Conservation (phyloP, 1,140 invertebrate genomes). For the Atopsyche davidsoni region DNA sequence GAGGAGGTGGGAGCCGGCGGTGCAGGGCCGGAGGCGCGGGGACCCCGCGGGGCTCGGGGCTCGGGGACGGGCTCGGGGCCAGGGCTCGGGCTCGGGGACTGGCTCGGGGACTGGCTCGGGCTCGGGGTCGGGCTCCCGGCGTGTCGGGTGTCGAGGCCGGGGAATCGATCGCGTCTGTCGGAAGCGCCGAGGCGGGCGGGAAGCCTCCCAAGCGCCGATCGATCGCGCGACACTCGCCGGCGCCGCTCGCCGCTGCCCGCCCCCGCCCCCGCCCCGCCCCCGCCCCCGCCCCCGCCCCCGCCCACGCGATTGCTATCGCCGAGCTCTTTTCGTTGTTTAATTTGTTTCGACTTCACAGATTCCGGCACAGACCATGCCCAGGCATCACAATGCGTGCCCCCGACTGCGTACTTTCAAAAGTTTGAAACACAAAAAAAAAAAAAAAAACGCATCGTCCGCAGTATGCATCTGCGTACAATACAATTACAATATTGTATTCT, state of each 20-base stretch:
- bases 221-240: neutral
- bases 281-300: slow-evolving; percentile 3
- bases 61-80: too few species aligned
- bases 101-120: too few species aligned
- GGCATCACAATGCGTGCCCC: neutral
- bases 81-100: too few species aligned
- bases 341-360: slow-evolving; percentile 4
- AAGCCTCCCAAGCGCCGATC: neutral
- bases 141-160: neutral
- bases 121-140: too few species aligned
- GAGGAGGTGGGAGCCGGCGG: too few species aligned
- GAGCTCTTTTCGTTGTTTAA: neutral
- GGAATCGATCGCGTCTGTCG: neutral
- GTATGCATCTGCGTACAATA: too few species aligned
- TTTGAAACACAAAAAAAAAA: too few species aligned
- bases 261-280: neutral
- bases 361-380: neutral
- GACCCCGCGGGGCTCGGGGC: too few species aligned
- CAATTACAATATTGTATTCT: too few species aligned
- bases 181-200: neutral
- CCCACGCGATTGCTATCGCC: neutral
- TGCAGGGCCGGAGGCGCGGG: too few species aligned
- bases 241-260: slow-evolving; percentile 12
- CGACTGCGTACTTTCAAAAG: too few species aligned
- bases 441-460: too few species aligned